Evolutionary conservation across 1,140 invertebrate genomes (phyloP), one percentile per base, ranked within the genome.

Genomic region (Caenorhabditis inopinata): DNA sequence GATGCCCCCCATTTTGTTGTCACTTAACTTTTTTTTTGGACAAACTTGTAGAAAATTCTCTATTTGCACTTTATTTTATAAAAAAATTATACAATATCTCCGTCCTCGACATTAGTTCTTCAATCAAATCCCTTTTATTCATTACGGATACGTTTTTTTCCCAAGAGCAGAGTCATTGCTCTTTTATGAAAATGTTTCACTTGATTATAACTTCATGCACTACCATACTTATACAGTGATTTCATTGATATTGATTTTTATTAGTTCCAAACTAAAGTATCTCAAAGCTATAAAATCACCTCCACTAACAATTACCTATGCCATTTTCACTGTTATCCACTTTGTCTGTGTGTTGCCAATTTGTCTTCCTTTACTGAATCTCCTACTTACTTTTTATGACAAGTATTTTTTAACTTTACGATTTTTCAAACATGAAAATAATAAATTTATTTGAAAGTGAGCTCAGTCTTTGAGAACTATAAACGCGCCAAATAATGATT

Each of bases 241-340:
- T 68, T 68, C 32, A 18, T n/a, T 32, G 7, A 32, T 68, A 32
- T 18, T 21, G 9, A 68, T 21, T 68, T 29, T 14, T 27, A 29
- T 68, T 38, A 68, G 58, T 68, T 68, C 25, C 58, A 68, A 68
- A 68, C 58, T 68, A 68, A 9, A 2, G 58, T 29, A 68, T 68
- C 58, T 68, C 58, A 68, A 23, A 3, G 32, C 11, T 58, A 7
- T 21, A 53, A 29, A 68, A 68, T 12, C 58, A 68, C 58, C 58
- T 68, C 58, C 21, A 68, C 6, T 21, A n/a, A 38, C 1, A 16
- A 27, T 38, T 68, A 16, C 23, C 12, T 29, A 21, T 32, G 32
- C 58, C 16, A 32, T 21, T 21, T 42, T 68, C 58, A 68, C 32
- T 42, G 11, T 68, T 68, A 68, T 21, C 23, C 58, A 68, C 23